Evolutionary conservation across 2,113 vertebrate species (phyloP).

Genomic region (Illadopsis cleaveri): DNA sequence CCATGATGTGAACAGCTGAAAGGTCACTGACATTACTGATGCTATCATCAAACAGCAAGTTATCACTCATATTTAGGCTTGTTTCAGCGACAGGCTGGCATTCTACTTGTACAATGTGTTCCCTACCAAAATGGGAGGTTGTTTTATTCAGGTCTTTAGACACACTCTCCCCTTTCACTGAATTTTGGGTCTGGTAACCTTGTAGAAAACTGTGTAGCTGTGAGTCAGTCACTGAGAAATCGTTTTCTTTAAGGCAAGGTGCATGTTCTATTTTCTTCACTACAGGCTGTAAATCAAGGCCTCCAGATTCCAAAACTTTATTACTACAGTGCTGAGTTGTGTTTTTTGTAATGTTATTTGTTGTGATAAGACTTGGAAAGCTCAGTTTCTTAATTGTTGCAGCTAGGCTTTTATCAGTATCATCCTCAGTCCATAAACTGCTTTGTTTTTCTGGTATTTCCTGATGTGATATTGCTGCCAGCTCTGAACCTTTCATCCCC

Average conservation of each 20-base stretch:
- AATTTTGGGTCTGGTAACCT: constrained; percentile 80
- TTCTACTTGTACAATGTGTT: constrained; percentile 11
- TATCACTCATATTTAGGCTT: constrained; percentile 86
- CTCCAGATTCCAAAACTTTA: background rate
- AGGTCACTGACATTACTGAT: constrained; percentile 74
- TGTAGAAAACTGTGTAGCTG: constrained; percentile 88
- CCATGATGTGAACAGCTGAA: constrained; percentile 54
- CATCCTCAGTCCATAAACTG: background rate
- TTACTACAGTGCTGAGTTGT: background rate
- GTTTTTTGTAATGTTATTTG: background rate
- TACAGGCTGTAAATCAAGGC: background rate
- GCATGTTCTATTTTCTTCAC: background rate
- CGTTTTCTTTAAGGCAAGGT: constrained; percentile 60
- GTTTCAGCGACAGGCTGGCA: constrained; percentile 56
- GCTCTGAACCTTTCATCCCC: background rate
- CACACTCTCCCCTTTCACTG: constrained; percentile 1
- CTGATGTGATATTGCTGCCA: background rate
- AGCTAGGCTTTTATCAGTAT: background rate
- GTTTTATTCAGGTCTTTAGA: background rate
- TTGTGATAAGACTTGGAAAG: background rate
- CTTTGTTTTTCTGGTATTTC: background rate
- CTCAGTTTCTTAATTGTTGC: background rate
- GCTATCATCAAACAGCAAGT: constrained; percentile 92
- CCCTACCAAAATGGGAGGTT: background rate
- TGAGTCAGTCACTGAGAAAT: constrained; percentile 88